Percentiles rank a stretch among this genome's conserved stretches.
phyloP scores from a whole-genome alignment of 1,140 invertebrate species.

The Akabosia matsudoensis region DNA sequence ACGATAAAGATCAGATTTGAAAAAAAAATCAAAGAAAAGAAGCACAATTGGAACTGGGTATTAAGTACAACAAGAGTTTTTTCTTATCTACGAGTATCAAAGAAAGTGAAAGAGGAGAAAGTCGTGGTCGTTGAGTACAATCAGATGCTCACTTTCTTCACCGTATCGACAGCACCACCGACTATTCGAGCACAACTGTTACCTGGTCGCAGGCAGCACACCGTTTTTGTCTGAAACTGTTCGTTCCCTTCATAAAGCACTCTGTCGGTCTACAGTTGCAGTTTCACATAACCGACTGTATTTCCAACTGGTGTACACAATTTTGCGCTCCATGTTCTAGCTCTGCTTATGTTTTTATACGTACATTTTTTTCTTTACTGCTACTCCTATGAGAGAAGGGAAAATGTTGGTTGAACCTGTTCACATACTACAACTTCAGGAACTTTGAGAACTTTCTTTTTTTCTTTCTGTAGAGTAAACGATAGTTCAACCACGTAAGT shows the following conservation, averaged over 20 bases:
- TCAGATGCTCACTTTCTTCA: neutral
- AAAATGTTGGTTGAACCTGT: too few species aligned
- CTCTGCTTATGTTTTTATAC: neutral
- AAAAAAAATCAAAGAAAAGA: neutral
- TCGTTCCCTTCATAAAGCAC: too few species aligned
- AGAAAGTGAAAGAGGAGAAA: constrained; percentile 7
- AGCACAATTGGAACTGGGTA: neutral
- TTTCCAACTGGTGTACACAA: too few species aligned
- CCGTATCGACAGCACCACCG: neutral
- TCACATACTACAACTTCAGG: too few species aligned
- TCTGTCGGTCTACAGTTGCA: too few species aligned
- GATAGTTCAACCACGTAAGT: neutral
- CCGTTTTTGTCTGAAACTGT: neutral
- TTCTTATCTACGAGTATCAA: neutral
- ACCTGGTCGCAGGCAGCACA: neutral
- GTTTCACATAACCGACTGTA: too few species aligned
- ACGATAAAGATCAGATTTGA: neutral
- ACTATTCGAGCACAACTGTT: constrained; percentile 4
- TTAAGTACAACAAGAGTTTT: neutral
- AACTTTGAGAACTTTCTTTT: neutral
- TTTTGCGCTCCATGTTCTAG: too few species aligned
- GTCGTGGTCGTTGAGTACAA: neutral
- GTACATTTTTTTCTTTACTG: neutral
- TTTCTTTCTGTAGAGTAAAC: neutral
- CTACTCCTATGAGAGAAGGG: neutral